Evolutionary conservation across 2,888 invertebrate genomes (phyloP).

Genomic region (Scaptomyza reducta): DNA sequence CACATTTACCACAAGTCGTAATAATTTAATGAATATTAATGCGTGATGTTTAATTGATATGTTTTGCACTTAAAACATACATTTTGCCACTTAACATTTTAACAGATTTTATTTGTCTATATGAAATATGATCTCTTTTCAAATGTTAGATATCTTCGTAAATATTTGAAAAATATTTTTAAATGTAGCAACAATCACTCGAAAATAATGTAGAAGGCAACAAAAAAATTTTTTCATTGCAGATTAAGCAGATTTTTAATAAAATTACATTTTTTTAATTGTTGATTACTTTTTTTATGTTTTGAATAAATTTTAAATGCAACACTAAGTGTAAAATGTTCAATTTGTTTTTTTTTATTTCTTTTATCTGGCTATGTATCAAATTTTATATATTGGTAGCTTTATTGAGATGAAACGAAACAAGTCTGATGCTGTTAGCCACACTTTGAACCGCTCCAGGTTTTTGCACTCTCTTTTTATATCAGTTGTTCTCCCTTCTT

Average conservation of each 20-base stretch:
- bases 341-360: no score
- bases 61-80: constrained; percentile 33
- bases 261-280: no score
- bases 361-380: constrained; percentile 15
- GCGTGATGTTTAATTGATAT: constrained; percentile 67
- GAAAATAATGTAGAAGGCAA: no score
- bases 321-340: neutral
- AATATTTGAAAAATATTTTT: no score
- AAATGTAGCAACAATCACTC: no score
- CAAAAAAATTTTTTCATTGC: no score
- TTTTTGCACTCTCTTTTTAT: constrained; percentile 36
- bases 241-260: no score
- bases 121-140: no score
- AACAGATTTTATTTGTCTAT: constrained; percentile 25
- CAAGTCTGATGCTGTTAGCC: constrained; percentile 22
- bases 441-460: constrained; percentile 20
- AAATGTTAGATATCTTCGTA: no score
- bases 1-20: constrained; percentile 16
- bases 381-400: constrained; percentile 23
- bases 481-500: neutral
- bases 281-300: neutral
- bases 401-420: constrained; percentile 50
- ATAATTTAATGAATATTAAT: constrained; percentile 74
- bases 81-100: neutral
- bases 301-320: neutral